Percentiles rank a stretch among this genome's conserved stretches.
phyloP scores from a whole-genome alignment of 2,888 invertebrate species.

The Norana najaformis region DNA sequence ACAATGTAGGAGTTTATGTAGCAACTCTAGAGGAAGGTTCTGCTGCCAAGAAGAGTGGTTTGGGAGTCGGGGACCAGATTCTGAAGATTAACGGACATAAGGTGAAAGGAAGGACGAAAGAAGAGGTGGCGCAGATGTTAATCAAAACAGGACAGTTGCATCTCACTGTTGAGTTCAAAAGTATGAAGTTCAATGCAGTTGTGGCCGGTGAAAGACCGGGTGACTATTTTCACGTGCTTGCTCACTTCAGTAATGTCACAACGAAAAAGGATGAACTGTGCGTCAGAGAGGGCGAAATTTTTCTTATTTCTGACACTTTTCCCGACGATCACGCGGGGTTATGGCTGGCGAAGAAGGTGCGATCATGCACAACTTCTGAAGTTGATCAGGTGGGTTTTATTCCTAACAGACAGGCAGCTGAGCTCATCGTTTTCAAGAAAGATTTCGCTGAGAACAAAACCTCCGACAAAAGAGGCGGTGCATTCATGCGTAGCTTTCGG shows the following conservation, averaged over 20 bases:
- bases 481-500: conserved; percentile 40
- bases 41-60: conserved; percentile 40
- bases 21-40: conserved; percentile 37
- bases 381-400: conserved; percentile 41
- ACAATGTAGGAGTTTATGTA: conserved; percentile 44
- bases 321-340: conserved; percentile 40
- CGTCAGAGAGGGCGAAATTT: conserved; percentile 30
- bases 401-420: conserved; percentile 41
- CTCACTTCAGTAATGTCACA: neutral
- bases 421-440: conserved; percentile 38
- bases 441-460: conserved; percentile 15
- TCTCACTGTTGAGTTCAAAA: conserved; percentile 37
- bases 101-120: conserved; percentile 39
- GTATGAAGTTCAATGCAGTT: conserved; percentile 31
- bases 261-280: conserved; percentile 27
- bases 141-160: conserved; percentile 22
- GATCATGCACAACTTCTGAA: conserved; percentile 10
- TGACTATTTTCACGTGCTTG: conserved; percentile 29
- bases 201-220: conserved; percentile 22
- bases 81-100: conserved; percentile 39
- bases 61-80: conserved; percentile 43
- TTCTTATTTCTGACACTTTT: conserved; percentile 41
- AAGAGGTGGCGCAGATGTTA: conserved; percentile 41
- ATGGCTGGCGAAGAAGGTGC: conserved; percentile 40
- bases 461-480: conserved; percentile 37